Evolutionary conservation across 2,113 vertebrate species (phyloP), one percentile per base, ranked within the genome.

Genomic region (Bungarus multicinctus): DNA sequence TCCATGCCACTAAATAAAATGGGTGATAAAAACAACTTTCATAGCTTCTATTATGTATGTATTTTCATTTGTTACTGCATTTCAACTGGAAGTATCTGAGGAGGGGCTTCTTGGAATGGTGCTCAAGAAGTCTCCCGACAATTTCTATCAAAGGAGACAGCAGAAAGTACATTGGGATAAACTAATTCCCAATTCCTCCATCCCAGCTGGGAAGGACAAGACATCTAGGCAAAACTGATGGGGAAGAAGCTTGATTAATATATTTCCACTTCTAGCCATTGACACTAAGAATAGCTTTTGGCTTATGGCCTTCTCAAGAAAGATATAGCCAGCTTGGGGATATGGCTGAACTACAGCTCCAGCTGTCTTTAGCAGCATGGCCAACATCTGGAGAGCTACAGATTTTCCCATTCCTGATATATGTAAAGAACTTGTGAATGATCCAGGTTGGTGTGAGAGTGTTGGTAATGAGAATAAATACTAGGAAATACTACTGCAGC

Each of bases 1-100:
- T 53, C 27, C 52, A 64, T 89, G 58, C 93, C 94, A 93, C 94
- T 95, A 96, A 93, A 95, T 94, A 93, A 89, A 12, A 93, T 89
- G 92, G 94, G 94, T 94, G 96, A 95, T 89, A 88, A 58, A 87
- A 87, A 18, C 50, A 81, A 43, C 34, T 81, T 81, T 43, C 34
- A 22, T 43, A 1, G 7, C 18, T 81, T 43, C 74, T 43, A 4
- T 53, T n/a, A 1, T 52, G 30, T 87, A n/a, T 30, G 12, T 69
- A 34, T 34, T 94, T 88, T 87, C 91, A 94, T 47, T 58, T 58
- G 92, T 43, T 92, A 58, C 57, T 52, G 34, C 45, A 25, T 23
- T n/a, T 53, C 7, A 3, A 87, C 30, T 3, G 11, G 47, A 87
- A 7, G 14, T 8, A 7, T 50, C 27, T 8, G 47, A 27, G 27